Evolutionary conservation across 2,888 invertebrate genomes (phyloP), one percentile per base, ranked within the genome.

Genomic region (Mesorhabditis sp.): DNA sequence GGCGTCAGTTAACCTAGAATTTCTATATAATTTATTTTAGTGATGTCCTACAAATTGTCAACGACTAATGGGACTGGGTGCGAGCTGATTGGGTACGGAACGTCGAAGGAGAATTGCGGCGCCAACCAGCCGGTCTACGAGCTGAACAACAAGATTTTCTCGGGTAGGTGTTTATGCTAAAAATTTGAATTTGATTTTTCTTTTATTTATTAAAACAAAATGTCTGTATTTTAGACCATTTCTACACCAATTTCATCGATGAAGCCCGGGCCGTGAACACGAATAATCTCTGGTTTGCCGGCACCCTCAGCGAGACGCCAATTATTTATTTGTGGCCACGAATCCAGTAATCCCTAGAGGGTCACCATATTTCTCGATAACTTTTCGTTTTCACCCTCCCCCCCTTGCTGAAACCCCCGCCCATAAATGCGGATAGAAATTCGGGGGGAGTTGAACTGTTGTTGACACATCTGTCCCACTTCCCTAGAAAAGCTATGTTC

Each of bases 191-290:
- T 28, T 28, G 28, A 28, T 28, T 28, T 28, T 28, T 28, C 28
- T 2, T 28, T 28, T 28, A 28, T 28, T 28, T 28, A 28, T 28
- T 28, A 28, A 28, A 28, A 28, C 28, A 28, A 28, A 28, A 28
- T 28, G 28, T 50, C 58, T n/a, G n/a, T 13, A 13, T 50, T 50
- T 2, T 50, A 50, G 58, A 50, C n/a, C 58, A 50, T n/a, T 50
- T 50, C n/a, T 50, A 50, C 58, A 50, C 58, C 10, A 50, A n/a
- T 50, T 50, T 50, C n/a, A 10, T 50, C n/a, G 58, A 50, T 13
- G 58, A 50, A 50, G 58, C 58, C n/a, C 58, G n/a, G 58, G 58
- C 58, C 10, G 58, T 50, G 58, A 50, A 50, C n/a, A n/a, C 58
- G 58, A 50, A 50, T n/a, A 50, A 50, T 50, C n/a, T 50, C 10